Conservation (phyloP, 2,113 vertebrate genomes). For the Scomber japonicus region DNA sequence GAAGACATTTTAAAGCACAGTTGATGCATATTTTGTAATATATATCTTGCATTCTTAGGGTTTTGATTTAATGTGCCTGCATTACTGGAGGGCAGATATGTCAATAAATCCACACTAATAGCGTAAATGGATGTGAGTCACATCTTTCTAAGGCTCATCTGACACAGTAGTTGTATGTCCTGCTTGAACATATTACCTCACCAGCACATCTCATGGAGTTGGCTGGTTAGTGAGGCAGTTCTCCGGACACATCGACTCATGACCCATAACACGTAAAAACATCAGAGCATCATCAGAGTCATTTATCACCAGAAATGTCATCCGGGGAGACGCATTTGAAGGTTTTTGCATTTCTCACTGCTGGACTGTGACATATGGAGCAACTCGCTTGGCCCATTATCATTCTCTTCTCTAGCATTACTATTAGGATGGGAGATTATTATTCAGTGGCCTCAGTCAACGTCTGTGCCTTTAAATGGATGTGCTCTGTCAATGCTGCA, state of each 20-base stretch:
- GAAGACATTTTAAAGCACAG: not conserved
- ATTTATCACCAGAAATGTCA: slow-evolving; percentile 38
- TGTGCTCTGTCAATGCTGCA: slow-evolving; percentile 63
- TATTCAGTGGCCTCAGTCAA: slow-evolving; percentile 48
- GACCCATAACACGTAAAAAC: slow-evolving; percentile 57
- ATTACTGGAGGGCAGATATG: not conserved
- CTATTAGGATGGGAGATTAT: slow-evolving; percentile 52
- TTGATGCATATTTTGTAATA: not conserved
- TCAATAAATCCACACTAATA: slow-evolving; percentile 2
- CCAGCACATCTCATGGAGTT: not conserved
- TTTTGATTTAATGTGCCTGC: not conserved
- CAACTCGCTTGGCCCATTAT: slow-evolving; percentile 44
- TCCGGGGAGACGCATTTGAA: slow-evolving; percentile 18
- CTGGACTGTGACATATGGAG: slow-evolving; percentile 57
- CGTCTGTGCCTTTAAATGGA: slow-evolving; percentile 74
- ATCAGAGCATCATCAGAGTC: slow-evolving; percentile 33
- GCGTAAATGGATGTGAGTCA: slow-evolving; percentile 9
- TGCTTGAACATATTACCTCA: slow-evolving; percentile 20
- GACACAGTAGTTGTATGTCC: slow-evolving; percentile 3
- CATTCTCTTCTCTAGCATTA: slow-evolving; percentile 37
- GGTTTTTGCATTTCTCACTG: slow-evolving; percentile 39
- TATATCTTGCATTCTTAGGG: not conserved
- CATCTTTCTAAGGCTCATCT: slow-evolving; percentile 44
- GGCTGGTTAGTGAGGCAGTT: slow-evolving; percentile 29
- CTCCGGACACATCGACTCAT: slow-evolving; percentile 4